Conservation (phyloP, 2,888 invertebrate genomes). For the Clunio marinus region DNA sequence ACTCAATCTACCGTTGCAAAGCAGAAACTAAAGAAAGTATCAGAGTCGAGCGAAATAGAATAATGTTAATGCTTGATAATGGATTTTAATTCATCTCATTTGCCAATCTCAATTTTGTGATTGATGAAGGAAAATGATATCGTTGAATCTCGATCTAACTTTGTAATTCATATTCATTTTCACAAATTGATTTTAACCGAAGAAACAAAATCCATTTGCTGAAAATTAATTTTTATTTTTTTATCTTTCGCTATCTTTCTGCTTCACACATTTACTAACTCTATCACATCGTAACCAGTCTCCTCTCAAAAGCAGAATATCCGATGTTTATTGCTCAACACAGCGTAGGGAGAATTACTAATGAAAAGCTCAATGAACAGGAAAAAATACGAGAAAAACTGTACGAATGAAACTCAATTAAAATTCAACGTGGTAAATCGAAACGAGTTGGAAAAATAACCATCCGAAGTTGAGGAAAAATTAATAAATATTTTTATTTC, state of each 20-base stretch:
- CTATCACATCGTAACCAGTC: constrained; percentile 35
- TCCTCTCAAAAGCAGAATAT: constrained; percentile 13
- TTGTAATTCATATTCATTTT: no score
- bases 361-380: constrained; percentile 35
- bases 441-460: constrained; percentile 1
- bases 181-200: not conserved
- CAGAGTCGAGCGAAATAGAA: not conserved
- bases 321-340: constrained; percentile 32
- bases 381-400: constrained; percentile 14
- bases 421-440: constrained; percentile 27
- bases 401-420: constrained; percentile 36
- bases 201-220: constrained; percentile 28
- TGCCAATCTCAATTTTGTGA: not conserved
- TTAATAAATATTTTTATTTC: constrained; percentile 32
- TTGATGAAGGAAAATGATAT: constrained; percentile 4
- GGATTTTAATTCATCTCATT: constrained; percentile 24
- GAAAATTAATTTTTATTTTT: constrained; percentile 21
- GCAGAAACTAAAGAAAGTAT: not conserved
- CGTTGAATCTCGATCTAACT: not conserved
- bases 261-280: constrained; percentile 5
- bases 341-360: constrained; percentile 24
- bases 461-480: not conserved
- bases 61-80: constrained; percentile 19
- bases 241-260: not conserved
- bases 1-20: not conserved